These are phyloP conservation scores for roundworm (Caenorhabditis elegans) DNA, from an alignment of 1,140 invertebrate genomes.

Conservation along the genomic window WBcel235 BX284606.5:16584501-16585000, in stretches of 20 bases:
- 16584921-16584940: conserved; percentile 77
- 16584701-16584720: conserved; percentile 89
- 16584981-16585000: conserved; percentile 42
- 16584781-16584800: conserved; percentile 73
- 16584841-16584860: conserved; percentile 88
- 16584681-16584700: conserved; percentile 79
- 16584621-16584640: background rate
- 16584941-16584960: conserved; percentile 41
- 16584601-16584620: too few relatives aligned
- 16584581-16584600: too few relatives aligned
- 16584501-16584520: too few relatives aligned
- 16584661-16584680: conserved; percentile 71
- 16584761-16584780: conserved; percentile 77
- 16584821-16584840: conserved; percentile 74
- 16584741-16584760: conserved; percentile 90
- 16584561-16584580: too few relatives aligned
- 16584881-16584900: conserved; percentile 88
- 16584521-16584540: too few relatives aligned
- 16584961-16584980: conserved; percentile 43
- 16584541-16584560: too few relatives aligned
- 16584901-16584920: conserved; percentile 85
- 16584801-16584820: conserved; percentile 81
- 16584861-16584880: conserved; percentile 88
- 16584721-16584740: conserved; percentile 88
- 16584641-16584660: conserved; percentile 66